Conservation (phyloP, 2,888 invertebrate genomes). For the Dione juno region DNA sequence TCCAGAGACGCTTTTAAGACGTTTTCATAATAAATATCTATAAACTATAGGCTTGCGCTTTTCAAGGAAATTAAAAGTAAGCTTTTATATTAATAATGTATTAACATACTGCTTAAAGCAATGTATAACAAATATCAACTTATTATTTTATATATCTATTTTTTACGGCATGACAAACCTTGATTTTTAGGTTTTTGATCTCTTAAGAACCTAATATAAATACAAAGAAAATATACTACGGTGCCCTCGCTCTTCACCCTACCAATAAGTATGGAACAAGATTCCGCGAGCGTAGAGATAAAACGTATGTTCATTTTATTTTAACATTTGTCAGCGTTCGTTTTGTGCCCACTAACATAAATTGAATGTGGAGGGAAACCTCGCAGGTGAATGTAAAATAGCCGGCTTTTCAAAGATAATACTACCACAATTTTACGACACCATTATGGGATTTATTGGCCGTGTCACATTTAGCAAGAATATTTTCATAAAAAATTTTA, state of each 20-base stretch:
- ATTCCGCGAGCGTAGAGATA: conserved; percentile 76
- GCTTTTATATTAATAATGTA: neutral
- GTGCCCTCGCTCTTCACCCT: conserved; percentile 35
- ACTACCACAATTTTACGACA: conserved; percentile 81
- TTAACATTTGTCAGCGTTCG: conserved; percentile 84
- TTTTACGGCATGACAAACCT: too few species aligned
- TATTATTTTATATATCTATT: neutral
- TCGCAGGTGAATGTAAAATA: conserved; percentile 83
- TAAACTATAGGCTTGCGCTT: conserved; percentile 47
- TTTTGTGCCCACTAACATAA: conserved; percentile 84
- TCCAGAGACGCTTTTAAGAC: conserved; percentile 72
- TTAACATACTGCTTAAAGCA: neutral
- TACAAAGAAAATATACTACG: neutral
- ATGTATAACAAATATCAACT: neutral
- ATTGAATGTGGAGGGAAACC: conserved; percentile 82
- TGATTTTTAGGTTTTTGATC: neutral
- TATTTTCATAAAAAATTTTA: conserved; percentile 70
- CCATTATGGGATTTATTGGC: conserved; percentile 82
- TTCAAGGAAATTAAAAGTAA: conserved; percentile 24
- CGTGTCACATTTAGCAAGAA: conserved; percentile 76
- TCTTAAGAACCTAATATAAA: neutral
- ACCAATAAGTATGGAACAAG: conserved; percentile 62
- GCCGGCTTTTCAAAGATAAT: conserved; percentile 82
- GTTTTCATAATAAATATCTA: conserved; percentile 69
- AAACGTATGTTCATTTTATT: conserved; percentile 83